Evolutionary conservation across 1,140 invertebrate species (phyloP), one percentile per base, ranked within the genome.

Genomic region (Chironomus striatipennis): DNA sequence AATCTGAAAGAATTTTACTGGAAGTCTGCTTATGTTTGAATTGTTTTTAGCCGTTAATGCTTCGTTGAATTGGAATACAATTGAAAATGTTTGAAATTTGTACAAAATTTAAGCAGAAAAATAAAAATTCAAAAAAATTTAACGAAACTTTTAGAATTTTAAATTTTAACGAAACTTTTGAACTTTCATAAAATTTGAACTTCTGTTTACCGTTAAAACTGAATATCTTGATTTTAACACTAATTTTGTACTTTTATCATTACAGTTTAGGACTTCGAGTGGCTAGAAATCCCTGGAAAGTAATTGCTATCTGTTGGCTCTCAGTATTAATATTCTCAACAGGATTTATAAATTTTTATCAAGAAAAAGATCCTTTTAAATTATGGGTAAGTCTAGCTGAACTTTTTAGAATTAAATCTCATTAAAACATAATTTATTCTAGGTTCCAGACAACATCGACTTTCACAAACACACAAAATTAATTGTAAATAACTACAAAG

Each of bases 391-490:
- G n/a, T 20, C 10, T 5, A 2, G 2, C 7, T n/a, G 2, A 17
- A 20, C 7, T 18, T 1, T 64, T 18, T 6, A 20, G 10, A 74
- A 7, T 7, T 57, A 47, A 17, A 43, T 12, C 7, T n/a, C n/a
- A n/a, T n/a, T n/a, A n/a, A 34, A 5, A 34, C 24, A 34, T 17
- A 17, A 74, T 15, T 43, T 64, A 34, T 74, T 15, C 3, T 75
- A 73, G n/a, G 12, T 12, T 1, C 85, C 86, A 7, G 83, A 84
- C 57, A 82, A 90, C 75, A 90, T 90, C 0, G 86, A 89, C 75
- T 92, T 91, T 80, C 85, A 86, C 47, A 79, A 79, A 76, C 88
- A 91, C 75, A 89, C 90, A 7, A 86, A 91, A 75, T 92, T 90
- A 90, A 85, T 91, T 64, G 87, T 90, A 78, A 81, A 85, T n/a